A percentile compares a stretch with the other conserved stretches of the same genome.
Evolutionary conservation across 2,113 vertebrate species (phyloP).

Genomic region (Thermophis baileyi): DNA sequence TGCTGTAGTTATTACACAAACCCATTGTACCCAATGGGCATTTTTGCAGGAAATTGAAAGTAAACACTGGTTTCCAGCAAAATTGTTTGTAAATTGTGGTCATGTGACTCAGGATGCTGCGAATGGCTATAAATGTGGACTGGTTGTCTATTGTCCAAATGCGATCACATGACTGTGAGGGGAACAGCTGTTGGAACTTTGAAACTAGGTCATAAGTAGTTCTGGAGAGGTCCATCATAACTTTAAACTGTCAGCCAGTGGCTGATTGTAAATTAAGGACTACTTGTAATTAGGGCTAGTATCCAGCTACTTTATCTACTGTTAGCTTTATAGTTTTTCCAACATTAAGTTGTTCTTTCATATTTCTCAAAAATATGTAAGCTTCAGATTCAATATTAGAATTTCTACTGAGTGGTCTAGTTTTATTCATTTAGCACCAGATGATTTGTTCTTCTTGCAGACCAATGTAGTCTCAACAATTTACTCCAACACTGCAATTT

Average conservation of each 20-base stretch:
- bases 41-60: background rate
- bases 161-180: background rate
- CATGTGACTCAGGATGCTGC: background rate
- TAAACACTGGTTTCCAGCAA: background rate
- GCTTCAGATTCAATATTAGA: background rate
- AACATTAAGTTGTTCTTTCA: background rate
- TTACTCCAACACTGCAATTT: no score
- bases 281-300: no score
- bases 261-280: no score
- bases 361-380: background rate
- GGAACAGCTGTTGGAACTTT: background rate
- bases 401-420: background rate
- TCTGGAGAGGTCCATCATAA: background rate
- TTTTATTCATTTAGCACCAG: background rate
- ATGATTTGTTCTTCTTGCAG: background rate
- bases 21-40: background rate
- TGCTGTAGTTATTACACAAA: background rate
- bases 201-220: background rate
- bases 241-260: no score
- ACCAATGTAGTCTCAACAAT: no score
- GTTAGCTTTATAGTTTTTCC: background rate
- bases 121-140: background rate
- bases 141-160: background rate
- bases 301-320: no score
- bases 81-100: background rate